A percentile compares a stretch with the other conserved stretches of the same genome.
phyloP scores from a whole-genome alignment of 1,140 invertebrate genomes.

The Oreohelix idahoensis region DNA sequence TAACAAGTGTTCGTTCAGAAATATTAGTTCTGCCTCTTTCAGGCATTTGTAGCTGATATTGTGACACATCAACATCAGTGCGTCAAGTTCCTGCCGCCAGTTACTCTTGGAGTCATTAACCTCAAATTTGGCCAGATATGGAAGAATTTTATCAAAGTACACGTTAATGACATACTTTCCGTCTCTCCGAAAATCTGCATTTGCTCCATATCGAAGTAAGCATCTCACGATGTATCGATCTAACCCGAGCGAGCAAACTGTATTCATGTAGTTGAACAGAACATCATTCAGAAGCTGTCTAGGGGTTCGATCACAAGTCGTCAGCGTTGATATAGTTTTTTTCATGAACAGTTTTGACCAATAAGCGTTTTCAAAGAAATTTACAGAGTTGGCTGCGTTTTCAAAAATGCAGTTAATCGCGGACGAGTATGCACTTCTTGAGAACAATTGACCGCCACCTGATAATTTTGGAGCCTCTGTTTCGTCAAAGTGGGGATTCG shows the following conservation, averaged over 20 bases:
- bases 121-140: slow-evolving; percentile 39
- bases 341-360: slow-evolving; percentile 31
- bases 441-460: background rate
- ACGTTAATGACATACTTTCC: slow-evolving; percentile 34
- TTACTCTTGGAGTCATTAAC: background rate
- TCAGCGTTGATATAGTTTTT: slow-evolving; percentile 21
- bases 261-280: slow-evolving; percentile 29
- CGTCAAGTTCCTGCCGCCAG: background rate
- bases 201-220: slow-evolving; percentile 31
- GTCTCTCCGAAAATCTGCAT: slow-evolving; percentile 7
- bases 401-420: slow-evolving; percentile 33
- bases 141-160: slow-evolving; percentile 34
- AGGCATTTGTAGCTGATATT: background rate
- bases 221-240: slow-evolving; percentile 1
- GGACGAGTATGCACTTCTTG: background rate
- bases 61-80: slow-evolving; percentile 15
- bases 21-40: slow-evolving; percentile 12
- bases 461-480: background rate
- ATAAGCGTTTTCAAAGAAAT: slow-evolving; percentile 26
- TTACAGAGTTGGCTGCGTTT: background rate
- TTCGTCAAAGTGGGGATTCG: slow-evolving; percentile 37
- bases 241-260: background rate
- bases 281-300: slow-evolving; percentile 15
- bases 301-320: background rate
- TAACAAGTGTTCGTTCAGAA: slow-evolving; percentile 29